Evolutionary conservation across 1,140 invertebrate genomes (phyloP), one percentile per base, ranked within the genome.

Genomic region (Nasonia vitripennis): DNA sequence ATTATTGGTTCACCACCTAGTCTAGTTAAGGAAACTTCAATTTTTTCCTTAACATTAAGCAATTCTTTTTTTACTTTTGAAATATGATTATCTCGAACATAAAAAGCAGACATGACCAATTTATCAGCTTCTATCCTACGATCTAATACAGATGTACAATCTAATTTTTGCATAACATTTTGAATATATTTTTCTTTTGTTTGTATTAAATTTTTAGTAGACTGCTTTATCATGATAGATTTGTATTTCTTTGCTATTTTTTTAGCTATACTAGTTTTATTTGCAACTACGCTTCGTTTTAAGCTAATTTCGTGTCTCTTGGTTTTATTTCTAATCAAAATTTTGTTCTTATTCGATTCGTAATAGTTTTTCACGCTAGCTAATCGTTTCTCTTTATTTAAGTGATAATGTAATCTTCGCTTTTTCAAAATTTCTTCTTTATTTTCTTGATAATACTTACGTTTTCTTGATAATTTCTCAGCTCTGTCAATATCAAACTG

Each of bases 211-310:
- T 41, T 45, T 7, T 6, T 41, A 11, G 62, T 68, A 37, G n/a
- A 68, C 45, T 11, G 34, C 45, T 80, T 68, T 5, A n/a, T 55
- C 2, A 9, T 27, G 9, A 79, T 67, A 10, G 23, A 17, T 9
- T 62, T 67, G 68, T 80, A 80, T n/a, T 68, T 70, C 10, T 70
- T 70, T 80, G 27, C 68, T 12, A 80, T 37, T n/a, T n/a, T n/a
- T n/a, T n/a, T n/a, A n/a, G n/a, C n/a, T n/a, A n/a, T n/a, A n/a
- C n/a, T n/a, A n/a, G n/a, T n/a, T n/a, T n/a, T n/a, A n/a, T n/a
- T n/a, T n/a, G n/a, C n/a, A n/a, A n/a, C n/a, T n/a, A n/a, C n/a
- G n/a, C n/a, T n/a, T n/a, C n/a, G n/a, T n/a, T n/a, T n/a, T n/a
- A n/a, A n/a, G n/a, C n/a, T n/a, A n/a, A n/a, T n/a, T n/a, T n/a